Evolutionary conservation across 2,797 vertebrate genomes (phyloP).

Genomic region (Streptopelia turtur): DNA sequence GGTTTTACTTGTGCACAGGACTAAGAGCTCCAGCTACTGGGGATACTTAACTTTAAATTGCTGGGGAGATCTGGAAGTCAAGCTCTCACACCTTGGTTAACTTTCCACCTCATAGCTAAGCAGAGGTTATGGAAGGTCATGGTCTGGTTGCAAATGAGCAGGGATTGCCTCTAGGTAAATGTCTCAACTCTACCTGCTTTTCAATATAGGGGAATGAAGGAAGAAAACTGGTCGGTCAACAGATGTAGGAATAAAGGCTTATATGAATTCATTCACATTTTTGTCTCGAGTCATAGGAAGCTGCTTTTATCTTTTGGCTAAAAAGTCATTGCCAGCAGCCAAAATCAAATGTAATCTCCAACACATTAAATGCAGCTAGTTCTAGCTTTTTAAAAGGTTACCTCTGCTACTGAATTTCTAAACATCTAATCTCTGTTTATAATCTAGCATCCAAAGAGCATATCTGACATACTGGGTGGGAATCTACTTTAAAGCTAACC

Average conservation of each 20-base stretch:
- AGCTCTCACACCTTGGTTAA: background rate
- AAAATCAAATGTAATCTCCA: background rate
- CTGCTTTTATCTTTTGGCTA: background rate
- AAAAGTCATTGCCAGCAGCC: background rate
- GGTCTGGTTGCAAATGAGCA: background rate
- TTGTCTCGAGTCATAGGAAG: background rate
- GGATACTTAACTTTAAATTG: background rate
- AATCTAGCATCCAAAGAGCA: background rate
- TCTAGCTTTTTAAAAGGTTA: background rate
- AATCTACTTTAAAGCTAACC: background rate
- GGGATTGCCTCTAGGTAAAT: background rate
- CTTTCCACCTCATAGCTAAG: background rate
- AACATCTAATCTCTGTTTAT: background rate
- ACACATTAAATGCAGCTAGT: background rate
- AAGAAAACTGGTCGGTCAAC: background rate
- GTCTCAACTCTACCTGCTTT: background rate
- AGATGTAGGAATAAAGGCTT: background rate
- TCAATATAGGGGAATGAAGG: background rate
- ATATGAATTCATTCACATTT: background rate
- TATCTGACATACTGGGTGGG: background rate
- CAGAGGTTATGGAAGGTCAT: background rate
- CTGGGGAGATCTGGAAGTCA: background rate
- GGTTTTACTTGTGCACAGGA: background rate
- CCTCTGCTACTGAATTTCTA: background rate
- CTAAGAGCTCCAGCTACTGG: background rate